Percentiles rank a stretch among this genome's conserved stretches.
Evolutionary conservation across 2,113 vertebrate genomes (phyloP).

Genomic region (Lampris megalopsis): DNA sequence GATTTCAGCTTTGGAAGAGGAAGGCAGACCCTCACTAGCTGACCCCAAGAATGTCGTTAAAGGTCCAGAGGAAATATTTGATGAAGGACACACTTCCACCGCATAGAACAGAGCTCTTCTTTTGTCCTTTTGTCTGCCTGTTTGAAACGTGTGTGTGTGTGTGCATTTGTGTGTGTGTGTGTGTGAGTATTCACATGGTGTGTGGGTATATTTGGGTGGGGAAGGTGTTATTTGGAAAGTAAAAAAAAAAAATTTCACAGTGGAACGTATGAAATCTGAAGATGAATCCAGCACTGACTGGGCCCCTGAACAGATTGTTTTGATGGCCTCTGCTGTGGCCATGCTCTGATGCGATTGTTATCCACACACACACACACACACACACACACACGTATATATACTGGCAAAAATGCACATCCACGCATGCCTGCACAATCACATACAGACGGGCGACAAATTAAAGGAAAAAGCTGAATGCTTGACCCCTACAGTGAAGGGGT

Average conservation of each 20-base stretch:
- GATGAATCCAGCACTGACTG: slow-evolving; percentile 55
- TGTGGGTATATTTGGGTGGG: slow-evolving; percentile 7
- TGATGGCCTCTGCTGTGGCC: slow-evolving; percentile 22
- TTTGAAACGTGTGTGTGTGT: neutral
- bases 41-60: slow-evolving; percentile 28
- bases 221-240: slow-evolving; percentile 33
- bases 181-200: slow-evolving; percentile 2
- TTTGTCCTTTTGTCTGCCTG: slow-evolving; percentile 5
- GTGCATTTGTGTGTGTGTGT: slow-evolving; percentile 15
- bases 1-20: slow-evolving; percentile 43
- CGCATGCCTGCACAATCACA: no score
- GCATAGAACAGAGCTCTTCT: slow-evolving; percentile 41
- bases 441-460: no score
- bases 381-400: neutral
- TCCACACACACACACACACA: slow-evolving; percentile 12
- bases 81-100: slow-evolving; percentile 44
- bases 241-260: slow-evolving; percentile 5
- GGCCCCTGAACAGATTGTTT: slow-evolving; percentile 20
- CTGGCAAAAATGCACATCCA: no score
- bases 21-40: slow-evolving; percentile 26
- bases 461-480: no score
- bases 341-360: slow-evolving; percentile 42
- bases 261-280: slow-evolving; percentile 67
- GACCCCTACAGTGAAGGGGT: no score
- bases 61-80: slow-evolving; percentile 47